Evolutionary conservation across 37 sponge, comb jelly and placozoan species (phyloP), one percentile per base, ranked within the genome.

Genomic region (Amphimedon queenslandica): DNA sequence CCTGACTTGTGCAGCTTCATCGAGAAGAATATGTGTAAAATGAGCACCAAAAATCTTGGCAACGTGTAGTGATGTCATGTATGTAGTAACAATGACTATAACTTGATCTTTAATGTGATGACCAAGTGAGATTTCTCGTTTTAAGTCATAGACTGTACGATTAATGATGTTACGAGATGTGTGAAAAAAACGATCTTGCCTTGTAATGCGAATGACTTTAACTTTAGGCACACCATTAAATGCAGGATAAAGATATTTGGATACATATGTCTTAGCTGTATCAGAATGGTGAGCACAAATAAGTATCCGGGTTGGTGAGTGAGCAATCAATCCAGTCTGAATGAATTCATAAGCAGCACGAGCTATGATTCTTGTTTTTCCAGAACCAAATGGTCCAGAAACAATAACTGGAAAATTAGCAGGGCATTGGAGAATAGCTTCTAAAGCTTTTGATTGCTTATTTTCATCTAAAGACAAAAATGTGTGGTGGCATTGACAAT

Each of bases 351-450:
- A 77, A 42, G 85, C 74, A 47, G 90, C 90, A 23, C 70, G 21
- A n/a, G 90, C 85, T 34, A 89, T 64, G 16, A 89, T 2, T 1
- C 85, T 57, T 30, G 83, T 82, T 41, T 82, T 82, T 64, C 90
- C 85, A 25, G 90, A 82, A n/a, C 90, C 90, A 89, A 89, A 89
- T 36, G 90, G 78, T 34, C 90, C 90, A 61, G 81, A 60, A 6
- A 89, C 37, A 21, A 89, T 47, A 25, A 84, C 25, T 28, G 84
- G 70, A 42, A 32, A 56, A 34, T 39, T 57, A 56, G 87, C 42
- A 20, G 56, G 2, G 4, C 70, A 35, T 11, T 55, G 25, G 1
- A 89, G 53, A 21, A 80, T 74, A 4, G 31, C 34, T 47, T 56
- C 33, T n/a, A 84, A 39, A 30, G 81, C 73, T 16, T 72, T 55